Base-by-base conservation (phyloP, 2,797 vertebrate species). In the Leucoraja ocellata region DNA sequence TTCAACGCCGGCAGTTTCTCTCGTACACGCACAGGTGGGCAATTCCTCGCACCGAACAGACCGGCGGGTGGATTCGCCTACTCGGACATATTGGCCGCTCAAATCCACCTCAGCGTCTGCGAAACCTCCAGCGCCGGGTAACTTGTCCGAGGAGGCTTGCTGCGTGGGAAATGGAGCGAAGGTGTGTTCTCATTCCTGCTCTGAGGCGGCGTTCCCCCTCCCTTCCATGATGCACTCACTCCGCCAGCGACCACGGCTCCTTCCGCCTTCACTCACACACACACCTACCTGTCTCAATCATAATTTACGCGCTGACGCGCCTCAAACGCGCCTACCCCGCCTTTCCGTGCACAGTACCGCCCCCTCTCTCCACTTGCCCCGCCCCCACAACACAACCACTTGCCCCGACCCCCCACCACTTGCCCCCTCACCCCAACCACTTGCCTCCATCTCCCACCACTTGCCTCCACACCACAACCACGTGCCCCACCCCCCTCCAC, bases 241-340 rank as follows among this genome's bases (percentile, higher is more conserved):
- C 46, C 46, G 1, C 25, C 25, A 23, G 3, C 23, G 16, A 28
- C 61, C n/a, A 6, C 80, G 0, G 81, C 21, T 61, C 88, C 88
- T 73, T 46, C 90, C 68, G 65, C 5, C 90, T 54, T 73, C 65
- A 1, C 88, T 91, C 32, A 11, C 36, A 25, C 23, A 91, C 90
- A 71, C 71, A 73, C 58, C 46, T n/a, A 92, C 90, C 90, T 92
- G 23, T 16, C 90, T 92, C 13, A 92, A 76, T 92, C 90, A 92
- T 92, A 74, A 92, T 92, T 92, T 74, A 92, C 90, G 90, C 39
- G 71, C 71, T 92, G 90, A 92, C 71, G 90, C 71, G 39, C 36
- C 4, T 21, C 4, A 4, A 5, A 71, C 23, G 46, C 46, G 46
- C 46, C 46, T 54, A 21, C n/a, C 88, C 88, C 88, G 61, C 86